Percentiles rank a stretch among this genome's conserved stretches.
These are phyloP conservation scores for Diarsia mendica DNA, from an alignment of 2,888 invertebrate species.

Conservation along the genomic window DNA sequence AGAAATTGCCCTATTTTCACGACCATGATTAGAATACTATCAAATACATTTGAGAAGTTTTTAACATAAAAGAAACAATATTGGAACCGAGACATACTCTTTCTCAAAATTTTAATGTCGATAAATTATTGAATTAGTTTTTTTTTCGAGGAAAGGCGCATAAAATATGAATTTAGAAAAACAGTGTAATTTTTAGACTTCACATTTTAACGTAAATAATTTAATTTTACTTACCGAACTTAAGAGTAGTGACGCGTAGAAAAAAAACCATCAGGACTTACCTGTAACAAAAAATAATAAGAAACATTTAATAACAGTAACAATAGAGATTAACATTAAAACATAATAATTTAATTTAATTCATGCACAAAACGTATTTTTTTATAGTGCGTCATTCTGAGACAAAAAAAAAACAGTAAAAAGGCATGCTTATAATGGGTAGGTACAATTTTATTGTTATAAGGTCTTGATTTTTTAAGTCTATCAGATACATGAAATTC, in stretches of 20 bases:
- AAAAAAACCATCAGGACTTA: conserved; percentile 18
- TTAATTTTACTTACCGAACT: conserved; percentile 18
- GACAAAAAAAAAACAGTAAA: neutral
- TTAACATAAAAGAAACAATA: no score
- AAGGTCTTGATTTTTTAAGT: neutral
- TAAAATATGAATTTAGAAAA: neutral
- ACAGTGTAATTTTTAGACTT: neutral
- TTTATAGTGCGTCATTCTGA: neutral
- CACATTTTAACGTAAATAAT: neutral
- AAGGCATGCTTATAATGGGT: neutral
- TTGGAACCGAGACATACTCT: no score
- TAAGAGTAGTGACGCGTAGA: neutral
- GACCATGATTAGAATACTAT: no score
- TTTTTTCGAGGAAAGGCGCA: no score
- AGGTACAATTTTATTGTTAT: neutral
- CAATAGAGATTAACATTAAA: conserved; percentile 8
- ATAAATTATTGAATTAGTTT: no score
- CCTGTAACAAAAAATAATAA: conserved; percentile 37
- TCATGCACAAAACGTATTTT: neutral
- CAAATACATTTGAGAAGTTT: no score
- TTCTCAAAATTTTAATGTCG: no score
- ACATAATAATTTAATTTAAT: neutral
- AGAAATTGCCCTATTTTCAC: no score
- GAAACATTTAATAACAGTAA: neutral
- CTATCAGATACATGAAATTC: neutral